Evolutionary conservation across 2,888 invertebrate genomes (phyloP).

Genomic region (Ernsta delagoae): DNA sequence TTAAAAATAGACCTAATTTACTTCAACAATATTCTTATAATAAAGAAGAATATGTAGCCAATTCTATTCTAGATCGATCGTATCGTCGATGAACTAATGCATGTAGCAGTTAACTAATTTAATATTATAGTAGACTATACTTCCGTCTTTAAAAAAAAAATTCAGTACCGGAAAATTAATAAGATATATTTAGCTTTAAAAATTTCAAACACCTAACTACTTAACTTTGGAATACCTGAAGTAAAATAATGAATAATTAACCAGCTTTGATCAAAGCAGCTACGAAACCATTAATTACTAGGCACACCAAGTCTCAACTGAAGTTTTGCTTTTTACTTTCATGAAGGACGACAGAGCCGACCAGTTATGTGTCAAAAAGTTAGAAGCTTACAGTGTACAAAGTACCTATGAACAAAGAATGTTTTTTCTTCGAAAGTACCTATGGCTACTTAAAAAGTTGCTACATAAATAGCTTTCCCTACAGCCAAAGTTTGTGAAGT

Average conservation of each 20-base stretch:
- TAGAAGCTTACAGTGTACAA: background rate
- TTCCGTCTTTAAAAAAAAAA: no score
- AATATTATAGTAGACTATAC: no score
- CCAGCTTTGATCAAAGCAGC: constrained; percentile 7
- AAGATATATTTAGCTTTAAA: background rate
- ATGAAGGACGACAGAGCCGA: background rate
- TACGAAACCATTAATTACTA: constrained; percentile 27
- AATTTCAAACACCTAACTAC: background rate
- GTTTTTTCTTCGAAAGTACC: background rate
- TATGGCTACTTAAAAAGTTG: background rate
- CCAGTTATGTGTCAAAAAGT: constrained; percentile 1
- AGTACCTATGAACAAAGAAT: background rate
- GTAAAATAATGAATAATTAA: constrained; percentile 25
- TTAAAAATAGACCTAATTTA: constrained; percentile 13
- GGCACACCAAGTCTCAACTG: constrained; percentile 9
- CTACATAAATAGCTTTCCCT: background rate
- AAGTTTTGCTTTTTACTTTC: constrained; percentile 14
- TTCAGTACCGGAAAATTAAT: no score
- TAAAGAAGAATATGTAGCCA: background rate
- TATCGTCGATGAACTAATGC: no score
- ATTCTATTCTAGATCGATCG: background rate
- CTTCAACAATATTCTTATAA: background rate
- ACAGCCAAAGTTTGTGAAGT: background rate
- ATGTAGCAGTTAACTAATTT: no score
- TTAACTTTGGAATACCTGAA: background rate